These are phyloP conservation scores for Microcebus tavaratra DNA, from an alignment of 2,113 vertebrate species.

Conservation along the genomic window DNA sequence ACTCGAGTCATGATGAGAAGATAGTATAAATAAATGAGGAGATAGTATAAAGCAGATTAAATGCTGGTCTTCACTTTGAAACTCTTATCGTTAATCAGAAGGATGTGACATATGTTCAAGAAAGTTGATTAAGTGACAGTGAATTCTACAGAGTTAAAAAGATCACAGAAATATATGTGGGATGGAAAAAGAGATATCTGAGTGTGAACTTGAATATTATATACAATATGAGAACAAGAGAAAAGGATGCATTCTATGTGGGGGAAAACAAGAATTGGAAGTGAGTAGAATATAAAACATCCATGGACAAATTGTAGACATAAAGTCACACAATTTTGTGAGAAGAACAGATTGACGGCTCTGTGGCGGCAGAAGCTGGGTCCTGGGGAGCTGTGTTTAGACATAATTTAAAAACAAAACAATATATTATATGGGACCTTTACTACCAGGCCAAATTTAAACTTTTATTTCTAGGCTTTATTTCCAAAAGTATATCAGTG, in stretches of 20 bases:
- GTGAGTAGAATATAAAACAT: not conserved
- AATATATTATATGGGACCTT: not conserved
- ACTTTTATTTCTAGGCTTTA: not conserved
- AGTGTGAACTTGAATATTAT: not conserved
- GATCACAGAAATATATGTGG: not conserved
- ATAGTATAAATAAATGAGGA: not conserved
- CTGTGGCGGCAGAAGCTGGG: not conserved
- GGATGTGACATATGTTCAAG: not conserved
- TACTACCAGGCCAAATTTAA: not conserved
- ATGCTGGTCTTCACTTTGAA: not conserved
- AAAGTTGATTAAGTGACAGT: not conserved
- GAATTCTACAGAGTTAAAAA: not conserved
- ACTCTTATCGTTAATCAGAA: not conserved
- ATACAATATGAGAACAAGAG: not conserved
- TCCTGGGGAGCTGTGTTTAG: not conserved
- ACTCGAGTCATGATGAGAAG: not conserved
- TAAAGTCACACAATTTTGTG: not conserved
- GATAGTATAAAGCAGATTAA: not conserved
- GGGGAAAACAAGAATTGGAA: not conserved
- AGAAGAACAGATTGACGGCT: not conserved
- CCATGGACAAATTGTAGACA: not conserved
- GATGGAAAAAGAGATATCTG: not conserved
- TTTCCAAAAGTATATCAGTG: not conserved
- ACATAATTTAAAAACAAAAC: not conserved
- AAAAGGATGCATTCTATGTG: not conserved